Evolutionary conservation across 2,113 vertebrate genomes (phyloP), one percentile per base, ranked within the genome.

Genomic region (Oreotrochilus melanogaster): DNA sequence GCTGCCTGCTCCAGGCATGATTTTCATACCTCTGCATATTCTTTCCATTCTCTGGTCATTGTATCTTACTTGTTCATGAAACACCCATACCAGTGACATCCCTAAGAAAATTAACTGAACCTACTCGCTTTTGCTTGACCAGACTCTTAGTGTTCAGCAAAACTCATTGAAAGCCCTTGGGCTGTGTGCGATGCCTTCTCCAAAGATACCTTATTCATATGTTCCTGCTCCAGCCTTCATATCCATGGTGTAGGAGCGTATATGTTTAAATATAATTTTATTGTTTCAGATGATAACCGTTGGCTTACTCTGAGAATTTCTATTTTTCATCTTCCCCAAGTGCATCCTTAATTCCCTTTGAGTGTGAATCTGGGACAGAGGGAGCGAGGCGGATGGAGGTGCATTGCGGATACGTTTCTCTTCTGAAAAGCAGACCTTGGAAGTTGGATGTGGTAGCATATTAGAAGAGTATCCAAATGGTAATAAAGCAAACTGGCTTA

Each of bases 261-360:
- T 70, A 25, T 54, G 43, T 73, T 83, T 80, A 80, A 95, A 60
- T 86, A 69, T 58, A 74, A 39, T 86, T 83, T 78, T 39, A 57
- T 86, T 93, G 43, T 62, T 86, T 84, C 88, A 57, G 86, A 54
- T 1, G 9, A 42, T 58, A 78, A 47, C 74, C 1, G 6, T 79
- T 90, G 66, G 82, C 86, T 92, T 31, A 18, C 67, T 70, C 75
- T 58, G 39, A 56, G 31, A 66, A 80, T 47, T 96, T 93, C 95
- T 94, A 84, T 71, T 96, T 97, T 94, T 93, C 75, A 60, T 94
- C 82, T 88, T 80, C 60, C 51, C 72, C 2, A 5, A 84, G 73
- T 39, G 31, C 47, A 84, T 88, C 82, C 83, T 93, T 90, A 92
- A 94, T 95, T 97, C 91, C 67, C 56, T 92, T 96, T 79, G 90